These are phyloP conservation scores for Athalia cordata DNA, from an alignment of 2,888 invertebrate genomes.

Conservation along the genomic window DNA sequence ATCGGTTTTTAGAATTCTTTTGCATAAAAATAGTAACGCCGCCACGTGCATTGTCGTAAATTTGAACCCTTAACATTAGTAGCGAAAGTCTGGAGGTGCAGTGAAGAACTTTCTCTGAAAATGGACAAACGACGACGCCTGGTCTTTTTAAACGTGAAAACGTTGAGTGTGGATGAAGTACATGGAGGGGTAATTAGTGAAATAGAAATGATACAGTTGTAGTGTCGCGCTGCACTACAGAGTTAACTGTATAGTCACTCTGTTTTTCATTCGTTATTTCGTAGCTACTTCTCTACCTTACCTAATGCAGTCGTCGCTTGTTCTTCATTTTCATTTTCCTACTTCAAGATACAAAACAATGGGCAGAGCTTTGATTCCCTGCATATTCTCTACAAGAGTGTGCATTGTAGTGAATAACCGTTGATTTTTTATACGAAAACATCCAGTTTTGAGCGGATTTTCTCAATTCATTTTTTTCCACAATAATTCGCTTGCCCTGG, in stretches of 20 bases:
- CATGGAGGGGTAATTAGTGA: slow-evolving; percentile 29
- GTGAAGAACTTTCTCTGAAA: slow-evolving; percentile 11
- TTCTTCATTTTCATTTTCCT: slow-evolving; percentile 3
- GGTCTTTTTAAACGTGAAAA: slow-evolving; percentile 20
- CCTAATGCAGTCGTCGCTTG: slow-evolving; percentile 22
- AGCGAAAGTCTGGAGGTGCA: background rate
- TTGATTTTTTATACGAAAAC: slow-evolving; percentile 15
- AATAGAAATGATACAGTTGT: slow-evolving; percentile 29
- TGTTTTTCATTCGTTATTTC: slow-evolving; percentile 17
- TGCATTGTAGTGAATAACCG: slow-evolving; percentile 17
- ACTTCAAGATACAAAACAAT: slow-evolving; percentile 20
- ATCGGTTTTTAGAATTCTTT: background rate
- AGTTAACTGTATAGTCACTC: slow-evolving; percentile 16
- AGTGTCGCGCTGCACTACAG: too few relatives aligned
- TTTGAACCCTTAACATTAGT: background rate
- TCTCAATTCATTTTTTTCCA: background rate
- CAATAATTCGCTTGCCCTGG: too few relatives aligned
- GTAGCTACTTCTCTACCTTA: background rate
- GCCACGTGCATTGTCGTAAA: slow-evolving; percentile 34
- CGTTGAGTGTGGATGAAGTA: slow-evolving; percentile 16
- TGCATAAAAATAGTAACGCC: slow-evolving; percentile 18
- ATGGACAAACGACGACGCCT: slow-evolving; percentile 3
- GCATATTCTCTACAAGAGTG: slow-evolving; percentile 19
- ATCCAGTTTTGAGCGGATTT: background rate
- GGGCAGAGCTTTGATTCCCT: slow-evolving; percentile 11